Evolutionary conservation across 2,797 vertebrate genomes (phyloP), one percentile per base, ranked within the genome.

Genomic region (Argentina silus): DNA sequence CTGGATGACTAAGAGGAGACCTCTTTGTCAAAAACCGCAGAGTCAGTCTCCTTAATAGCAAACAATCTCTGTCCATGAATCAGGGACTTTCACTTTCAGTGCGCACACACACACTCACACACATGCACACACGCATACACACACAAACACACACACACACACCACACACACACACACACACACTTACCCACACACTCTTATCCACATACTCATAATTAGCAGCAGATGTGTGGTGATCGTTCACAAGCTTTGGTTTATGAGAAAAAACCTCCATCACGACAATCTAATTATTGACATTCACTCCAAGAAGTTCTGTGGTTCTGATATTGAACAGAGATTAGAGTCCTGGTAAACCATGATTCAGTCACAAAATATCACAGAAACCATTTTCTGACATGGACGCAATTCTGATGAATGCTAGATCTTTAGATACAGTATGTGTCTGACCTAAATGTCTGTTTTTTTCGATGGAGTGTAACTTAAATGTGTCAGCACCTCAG

Each of bases 1-100:
- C 27, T 72, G 27, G 78, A 48, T 91, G 88, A 89, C 70, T 90
- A 90, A 90, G 81, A 48, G 56, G 80, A 56, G 71, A 81, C 74
- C 89, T 89, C 78, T 81, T 85, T 77, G 3, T 12, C 81, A 17
- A 87, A 47, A 77, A 84, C 73, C 83, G 77, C 27, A 78, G 75
- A 85, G 84, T 79, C 81, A 80, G 74, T 82, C 56, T 74, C 82
- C 67, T 42, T 56, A 77, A 85, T 85, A 88, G 89, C 83, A 86
- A 87, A 90, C 81, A 85, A 83, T 81, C 76, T 14, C 48, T 45
- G 75, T 68, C 76, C 27, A 80, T 92, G 87, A 89, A 86, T 90
- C 90, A 90, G 78, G 86, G 69, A 85, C 87, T 91, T 88, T 90
- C 84, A 85, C 84, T 84, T 76, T 70, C 69, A 66, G 2, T 9